These are phyloP conservation scores for Azemiops feae DNA, from an alignment of 2,113 vertebrate species.

Conservation along the genomic window DNA sequence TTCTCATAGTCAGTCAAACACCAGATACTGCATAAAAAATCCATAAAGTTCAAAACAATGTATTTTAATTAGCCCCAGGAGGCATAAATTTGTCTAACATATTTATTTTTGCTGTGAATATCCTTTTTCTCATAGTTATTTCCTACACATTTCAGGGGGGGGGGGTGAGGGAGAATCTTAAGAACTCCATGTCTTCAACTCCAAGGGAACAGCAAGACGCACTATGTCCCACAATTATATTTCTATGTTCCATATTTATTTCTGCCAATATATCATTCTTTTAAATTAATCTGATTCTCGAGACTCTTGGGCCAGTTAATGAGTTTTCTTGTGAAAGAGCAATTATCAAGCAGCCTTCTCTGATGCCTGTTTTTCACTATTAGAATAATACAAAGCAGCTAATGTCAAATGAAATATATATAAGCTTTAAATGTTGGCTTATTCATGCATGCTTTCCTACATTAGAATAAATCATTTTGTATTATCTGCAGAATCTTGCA, in stretches of 20 bases:
- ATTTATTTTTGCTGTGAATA: not conserved
- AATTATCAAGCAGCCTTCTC: not conserved
- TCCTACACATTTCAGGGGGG: not conserved
- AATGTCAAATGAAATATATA: not conserved
- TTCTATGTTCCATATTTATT: not conserved
- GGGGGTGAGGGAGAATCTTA: too few relatives aligned
- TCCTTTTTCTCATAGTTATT: not conserved
- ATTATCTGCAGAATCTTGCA: constrained; percentile 17
- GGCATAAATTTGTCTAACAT: not conserved
- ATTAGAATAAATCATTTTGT: constrained; percentile 18
- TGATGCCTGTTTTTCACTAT: constrained; percentile 4
- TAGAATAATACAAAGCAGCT: not conserved
- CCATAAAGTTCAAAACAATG: not conserved
- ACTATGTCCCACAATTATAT: not conserved
- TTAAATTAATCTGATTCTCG: not conserved
- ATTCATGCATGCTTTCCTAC: not conserved
- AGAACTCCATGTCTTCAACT: not conserved
- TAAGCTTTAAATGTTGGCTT: not conserved
- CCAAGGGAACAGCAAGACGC: not conserved
- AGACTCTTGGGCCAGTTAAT: not conserved
- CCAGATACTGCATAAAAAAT: not conserved
- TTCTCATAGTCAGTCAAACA: not conserved
- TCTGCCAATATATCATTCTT: not conserved
- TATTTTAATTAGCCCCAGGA: not conserved
- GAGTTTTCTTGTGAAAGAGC: not conserved